Evolutionary conservation across 2,113 vertebrate species (phyloP), one percentile per base, ranked within the genome.

Genomic region (Cottus gobio): DNA sequence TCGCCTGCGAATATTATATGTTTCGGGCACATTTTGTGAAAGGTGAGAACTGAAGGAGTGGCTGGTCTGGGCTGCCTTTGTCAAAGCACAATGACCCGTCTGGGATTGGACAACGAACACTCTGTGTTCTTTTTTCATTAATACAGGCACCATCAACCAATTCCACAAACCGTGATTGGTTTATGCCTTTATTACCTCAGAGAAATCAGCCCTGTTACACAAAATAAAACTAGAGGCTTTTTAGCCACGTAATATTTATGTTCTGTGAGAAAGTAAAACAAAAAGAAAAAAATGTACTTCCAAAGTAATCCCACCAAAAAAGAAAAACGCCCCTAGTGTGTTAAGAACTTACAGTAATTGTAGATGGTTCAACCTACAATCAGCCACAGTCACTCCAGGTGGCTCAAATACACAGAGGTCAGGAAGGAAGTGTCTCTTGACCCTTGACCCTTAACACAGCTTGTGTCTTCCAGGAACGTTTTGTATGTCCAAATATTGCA

Each of bases 401-500:
- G 64, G 16, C 42, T 67, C 64, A 3, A 48, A 48, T 20, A 6
- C 15, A 46, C 9, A 48, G 42, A 66, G 42, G 64, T 48, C 10
- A 1, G 36, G 7, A 20, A 22, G 3, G 3, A 56, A 4, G 26
- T 48, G 10, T 48, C 24, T 69, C 37, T 34, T 52, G 16, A 58
- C 58, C 70, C 52, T 30, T 58, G 48, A 52, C 34, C 37, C 46
- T 16, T 26, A 54, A 39, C 39, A 36, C 60, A 72, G n/a, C 28
- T 69, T 46, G 62, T 70, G 22, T 8, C 37, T 79, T 75, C 71
- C 31, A 58, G 9, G 54, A 30, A 24, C 1, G 1, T 57, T 20
- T 44, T 44, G 42, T 4, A 9, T 42, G 42, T 56, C 48, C 54
- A 34, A 68, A 37, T 65, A 36, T 63, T 73, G 57, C 52, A 66